A percentile compares a stretch with the other conserved stretches of the same genome.
These are phyloP conservation scores for Nyctibius grandis DNA, from an alignment of 2,797 vertebrate species.

Conservation along the genomic window DNA sequence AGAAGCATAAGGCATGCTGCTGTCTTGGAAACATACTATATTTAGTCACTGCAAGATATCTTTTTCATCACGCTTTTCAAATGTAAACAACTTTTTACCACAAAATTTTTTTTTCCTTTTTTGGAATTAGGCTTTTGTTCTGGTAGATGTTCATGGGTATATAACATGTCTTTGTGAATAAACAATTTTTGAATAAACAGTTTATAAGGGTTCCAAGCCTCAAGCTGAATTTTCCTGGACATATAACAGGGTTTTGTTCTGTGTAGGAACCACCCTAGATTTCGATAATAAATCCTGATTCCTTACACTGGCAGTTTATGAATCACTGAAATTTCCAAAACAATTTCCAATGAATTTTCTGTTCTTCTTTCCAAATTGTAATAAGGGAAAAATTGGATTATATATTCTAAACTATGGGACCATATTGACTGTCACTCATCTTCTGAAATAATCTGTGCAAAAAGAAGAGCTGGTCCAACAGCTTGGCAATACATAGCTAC, in stretches of 20 bases:
- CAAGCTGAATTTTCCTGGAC: neutral
- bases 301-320: neutral
- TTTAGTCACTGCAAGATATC: neutral
- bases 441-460: neutral
- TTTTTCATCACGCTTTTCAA: neutral
- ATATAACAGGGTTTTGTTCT: neutral
- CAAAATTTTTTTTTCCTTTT: neutral
- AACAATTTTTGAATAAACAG: neutral
- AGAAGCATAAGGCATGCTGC: neutral
- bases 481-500: neutral
- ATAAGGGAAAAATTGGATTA: neutral
- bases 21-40: neutral
- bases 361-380: neutral
- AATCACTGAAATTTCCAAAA: neutral
- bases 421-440: neutral
- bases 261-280: neutral
- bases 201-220: neutral
- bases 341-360: neutral
- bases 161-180: neutral
- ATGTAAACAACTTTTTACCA: neutral
- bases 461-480: neutral
- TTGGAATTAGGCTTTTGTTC: neutral
- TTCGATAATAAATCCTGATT: neutral
- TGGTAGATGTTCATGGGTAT: neutral
- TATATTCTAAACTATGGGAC: neutral